Evolutionary conservation across 2,888 invertebrate genomes (phyloP), one percentile per base, ranked within the genome.

Genomic region (Platypus cylindrus): DNA sequence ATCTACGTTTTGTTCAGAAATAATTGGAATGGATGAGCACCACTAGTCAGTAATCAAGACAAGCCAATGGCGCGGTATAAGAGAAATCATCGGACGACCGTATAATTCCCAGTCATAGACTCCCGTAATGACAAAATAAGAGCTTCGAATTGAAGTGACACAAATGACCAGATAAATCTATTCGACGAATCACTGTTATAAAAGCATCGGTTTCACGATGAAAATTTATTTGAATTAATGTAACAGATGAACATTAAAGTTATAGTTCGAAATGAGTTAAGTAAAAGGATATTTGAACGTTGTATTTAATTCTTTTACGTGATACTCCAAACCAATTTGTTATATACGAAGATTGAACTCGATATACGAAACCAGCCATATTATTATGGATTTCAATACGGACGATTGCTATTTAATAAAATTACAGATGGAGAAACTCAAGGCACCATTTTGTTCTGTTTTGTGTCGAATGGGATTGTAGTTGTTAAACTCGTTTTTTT

Each of bases 301-400:
- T 55, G 60, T 60, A 49, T 61, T 62, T 61, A 61, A 61, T 59
- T 58, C 59, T 62, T 60, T 60, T 61, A 62, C 62, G 60, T 62
- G 62, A 62, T 61, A 58, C 59, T 60, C 50, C 57, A 49, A 56
- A 53, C 52, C 60, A 58, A 61, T 61, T 61, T 59, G 55, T 59
- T 58, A 52, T 52, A 50, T 54, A 57, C 54, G 50, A 49, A 53
- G 53, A 56, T 54, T 46, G 51, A 45, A 48, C 51, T 46, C 56
- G 55, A 54, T 32, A 37, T 17, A 13, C 31, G 30, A 28, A 35
- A 36, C 33, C 45, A 48, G 45, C 48, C 50, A 49, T 58, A 47
- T 56, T 47, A 58, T 58, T 58, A 58, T n/a, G 41, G 44, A 32
- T 35, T 43, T 36, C 46, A 40, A 41, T 43, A 41, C 39, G 45